These are phyloP conservation scores for Perizoma affinitatum DNA, from an alignment of 2,888 invertebrate genomes.

Conservation along the genomic window DNA sequence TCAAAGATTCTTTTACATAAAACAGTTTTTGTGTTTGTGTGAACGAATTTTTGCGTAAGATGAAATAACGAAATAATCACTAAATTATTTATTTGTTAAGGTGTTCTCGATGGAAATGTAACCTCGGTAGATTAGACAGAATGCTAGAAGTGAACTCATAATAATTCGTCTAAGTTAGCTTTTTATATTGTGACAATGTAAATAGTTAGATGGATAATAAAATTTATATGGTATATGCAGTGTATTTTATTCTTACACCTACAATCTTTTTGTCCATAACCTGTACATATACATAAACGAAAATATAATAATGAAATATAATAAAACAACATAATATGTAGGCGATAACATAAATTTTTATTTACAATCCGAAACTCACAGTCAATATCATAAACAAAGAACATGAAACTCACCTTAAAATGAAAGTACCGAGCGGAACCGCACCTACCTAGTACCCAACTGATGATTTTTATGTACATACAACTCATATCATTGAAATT, in stretches of 20 bases:
- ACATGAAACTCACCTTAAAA: slow-evolving; percentile 67
- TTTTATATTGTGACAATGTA: slow-evolving; percentile 66
- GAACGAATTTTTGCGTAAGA: slow-evolving; percentile 40
- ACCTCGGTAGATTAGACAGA: slow-evolving; percentile 43
- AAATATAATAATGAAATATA: slow-evolving; percentile 30
- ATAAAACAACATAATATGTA: slow-evolving; percentile 48
- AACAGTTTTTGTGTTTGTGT: slow-evolving; percentile 38
- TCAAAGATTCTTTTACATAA: slow-evolving; percentile 30
- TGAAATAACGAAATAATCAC: slow-evolving; percentile 42
- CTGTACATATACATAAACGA: too few species aligned
- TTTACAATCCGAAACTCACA: slow-evolving; percentile 82
- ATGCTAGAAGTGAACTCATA: slow-evolving; percentile 59
- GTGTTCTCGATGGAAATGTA: slow-evolving; percentile 48
- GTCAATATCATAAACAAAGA: slow-evolving; percentile 62
- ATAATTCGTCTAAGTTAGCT: slow-evolving; percentile 52
- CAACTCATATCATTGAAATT: slow-evolving; percentile 45
- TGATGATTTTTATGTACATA: slow-evolving; percentile 56
- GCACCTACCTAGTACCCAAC: slow-evolving; percentile 45
- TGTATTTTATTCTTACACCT: neutral
- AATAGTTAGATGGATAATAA: slow-evolving; percentile 63
- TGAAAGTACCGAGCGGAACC: slow-evolving; percentile 63
- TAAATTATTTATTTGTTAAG: slow-evolving; percentile 68
- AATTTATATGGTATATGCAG: slow-evolving; percentile 35
- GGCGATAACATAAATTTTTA: slow-evolving; percentile 83
- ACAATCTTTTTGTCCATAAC: too few species aligned